Evolutionary conservation across 2,888 invertebrate species (phyloP).

Genomic region (Odontocerum albicorne): DNA sequence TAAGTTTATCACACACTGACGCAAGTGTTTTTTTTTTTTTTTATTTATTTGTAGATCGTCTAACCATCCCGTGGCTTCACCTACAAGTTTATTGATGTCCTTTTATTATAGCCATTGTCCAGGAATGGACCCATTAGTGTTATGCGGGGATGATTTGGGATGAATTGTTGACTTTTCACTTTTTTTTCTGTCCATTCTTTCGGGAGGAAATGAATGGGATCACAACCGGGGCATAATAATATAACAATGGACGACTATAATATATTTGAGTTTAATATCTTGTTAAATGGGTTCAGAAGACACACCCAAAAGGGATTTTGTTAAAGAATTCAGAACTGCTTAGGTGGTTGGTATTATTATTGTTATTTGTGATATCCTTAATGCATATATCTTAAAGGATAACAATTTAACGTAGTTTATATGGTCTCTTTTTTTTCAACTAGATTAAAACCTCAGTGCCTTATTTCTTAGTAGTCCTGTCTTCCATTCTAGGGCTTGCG

Average conservation of each 20-base stretch:
- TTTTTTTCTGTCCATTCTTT: conserved; percentile 18
- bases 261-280: conserved; percentile 30
- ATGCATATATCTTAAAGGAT: no score
- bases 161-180: conserved; percentile 31
- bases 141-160: conserved; percentile 33
- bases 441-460: no score
- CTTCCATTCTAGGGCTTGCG: no score
- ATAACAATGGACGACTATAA: conserved; percentile 28
- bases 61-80: no score
- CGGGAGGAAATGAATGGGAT: conserved; percentile 22
- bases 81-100: conserved; percentile 2
- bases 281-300: conserved; percentile 15
- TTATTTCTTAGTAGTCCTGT: no score
- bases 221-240: conserved; percentile 17
- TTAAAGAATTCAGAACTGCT: neutral
- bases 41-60: no score
- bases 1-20: no score
- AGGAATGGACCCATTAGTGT: conserved; percentile 31
- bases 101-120: conserved; percentile 33
- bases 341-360: conserved; percentile 2
- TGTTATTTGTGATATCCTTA: no score
- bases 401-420: no score
- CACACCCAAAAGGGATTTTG: conserved; percentile 9
- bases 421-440: no score
- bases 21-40: no score